phyloP scores from a whole-genome alignment of 2,797 vertebrate species.

The Triplophysa yarkandensis region DNA sequence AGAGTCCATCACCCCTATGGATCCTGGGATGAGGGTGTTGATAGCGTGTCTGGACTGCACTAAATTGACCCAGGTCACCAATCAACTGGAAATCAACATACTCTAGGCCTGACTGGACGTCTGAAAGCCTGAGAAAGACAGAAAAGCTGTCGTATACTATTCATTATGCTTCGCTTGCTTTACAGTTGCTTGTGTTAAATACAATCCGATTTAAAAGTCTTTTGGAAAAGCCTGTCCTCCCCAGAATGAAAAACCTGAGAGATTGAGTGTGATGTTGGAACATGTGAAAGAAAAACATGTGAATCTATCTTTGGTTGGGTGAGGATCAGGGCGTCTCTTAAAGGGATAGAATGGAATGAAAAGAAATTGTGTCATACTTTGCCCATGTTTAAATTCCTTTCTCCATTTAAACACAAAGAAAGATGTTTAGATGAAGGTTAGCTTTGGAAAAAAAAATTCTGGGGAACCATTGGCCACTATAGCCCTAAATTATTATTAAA shows the following conservation, averaged over 20 bases:
- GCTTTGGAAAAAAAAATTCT: too few relatives aligned
- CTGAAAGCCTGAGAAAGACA: conserved; percentile 9
- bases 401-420: too few relatives aligned
- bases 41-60: conserved; percentile 78
- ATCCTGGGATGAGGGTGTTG: conserved; percentile 70
- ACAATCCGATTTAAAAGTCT: neutral
- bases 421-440: too few relatives aligned
- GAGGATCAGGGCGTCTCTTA: neutral
- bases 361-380: too few relatives aligned
- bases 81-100: conserved; percentile 66
- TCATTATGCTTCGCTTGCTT: conserved; percentile 3
- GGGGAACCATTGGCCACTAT: too few relatives aligned
- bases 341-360: too few relatives aligned
- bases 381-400: too few relatives aligned
- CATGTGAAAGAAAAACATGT: neutral
- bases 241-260: neutral
- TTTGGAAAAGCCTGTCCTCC: neutral
- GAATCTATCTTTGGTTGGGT: neutral
- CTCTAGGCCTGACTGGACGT: neutral
- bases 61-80: conserved; percentile 76
- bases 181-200: neutral
- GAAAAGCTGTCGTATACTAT: neutral
- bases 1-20: conserved; percentile 68
- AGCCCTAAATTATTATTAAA: too few relatives aligned
- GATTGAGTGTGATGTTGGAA: neutral